These are phyloP conservation scores for Melinaea menophilus DNA, from an alignment of 2,888 invertebrate species.

Conservation along the genomic window DNA sequence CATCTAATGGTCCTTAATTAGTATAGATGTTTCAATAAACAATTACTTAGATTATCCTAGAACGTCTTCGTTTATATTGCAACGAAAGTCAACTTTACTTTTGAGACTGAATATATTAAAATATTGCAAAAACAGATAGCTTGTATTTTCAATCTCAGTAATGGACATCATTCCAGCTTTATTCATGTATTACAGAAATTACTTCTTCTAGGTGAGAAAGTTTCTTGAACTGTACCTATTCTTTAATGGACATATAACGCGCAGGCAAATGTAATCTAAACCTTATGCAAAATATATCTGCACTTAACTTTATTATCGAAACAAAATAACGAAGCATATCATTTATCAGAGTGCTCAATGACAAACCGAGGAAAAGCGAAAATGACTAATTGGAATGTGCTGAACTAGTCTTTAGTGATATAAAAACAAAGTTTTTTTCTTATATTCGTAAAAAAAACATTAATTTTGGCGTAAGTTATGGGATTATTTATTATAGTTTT, in stretches of 20 bases:
- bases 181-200: no score
- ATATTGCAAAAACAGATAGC: no score
- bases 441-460: background rate
- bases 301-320: background rate
- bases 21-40: no score
- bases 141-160: no score
- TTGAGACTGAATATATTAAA: no score
- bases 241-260: background rate
- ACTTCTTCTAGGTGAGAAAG: background rate
- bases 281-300: background rate
- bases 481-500: background rate
- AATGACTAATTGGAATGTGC: background rate
- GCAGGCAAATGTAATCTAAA: background rate
- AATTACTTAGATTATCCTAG: no score
- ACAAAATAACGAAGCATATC: constrained; percentile 18
- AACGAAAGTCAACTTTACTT: no score
- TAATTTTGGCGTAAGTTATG: background rate
- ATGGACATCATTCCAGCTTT: no score
- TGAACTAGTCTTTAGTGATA: background rate
- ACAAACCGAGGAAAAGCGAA: constrained; percentile 7
- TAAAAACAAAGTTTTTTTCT: background rate
- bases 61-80: no score
- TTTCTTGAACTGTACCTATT: background rate
- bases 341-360: constrained; percentile 18
- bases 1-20: no score